Percentiles rank a stretch among this genome's conserved stretches.
phyloP scores from a whole-genome alignment of 2,113 vertebrate species.

The Chascanopsetta lugubris region DNA sequence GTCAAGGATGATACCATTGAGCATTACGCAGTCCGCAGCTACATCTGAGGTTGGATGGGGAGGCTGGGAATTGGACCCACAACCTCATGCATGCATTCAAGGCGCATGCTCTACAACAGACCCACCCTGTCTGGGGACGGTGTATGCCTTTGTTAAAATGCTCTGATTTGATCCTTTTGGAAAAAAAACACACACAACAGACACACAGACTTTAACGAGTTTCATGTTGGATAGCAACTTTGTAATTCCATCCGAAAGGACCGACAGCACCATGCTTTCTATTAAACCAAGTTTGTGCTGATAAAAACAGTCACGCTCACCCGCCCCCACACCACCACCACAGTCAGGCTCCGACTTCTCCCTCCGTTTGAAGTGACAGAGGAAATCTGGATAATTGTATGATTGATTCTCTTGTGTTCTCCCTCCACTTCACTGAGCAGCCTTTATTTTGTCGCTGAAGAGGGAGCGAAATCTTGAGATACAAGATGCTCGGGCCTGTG shows the following conservation, averaged over 20 bases:
- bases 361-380: constrained; percentile 71
- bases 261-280: constrained; percentile 47
- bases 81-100: too few relatives aligned
- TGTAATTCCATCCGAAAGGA: constrained; percentile 46
- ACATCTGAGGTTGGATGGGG: too few relatives aligned
- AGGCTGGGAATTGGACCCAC: too few relatives aligned
- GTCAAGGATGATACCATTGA: too few relatives aligned
- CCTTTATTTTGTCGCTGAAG: constrained; percentile 70
- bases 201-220: constrained; percentile 40
- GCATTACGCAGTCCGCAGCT: too few relatives aligned
- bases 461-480: constrained; percentile 65
- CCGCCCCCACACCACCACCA: constrained; percentile 44
- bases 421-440: constrained; percentile 68
- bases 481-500: constrained; percentile 56
- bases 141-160: neutral
- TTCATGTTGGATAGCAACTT: constrained; percentile 43
- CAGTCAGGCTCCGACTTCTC: constrained; percentile 53
- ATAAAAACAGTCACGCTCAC: constrained; percentile 57
- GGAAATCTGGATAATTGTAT: constrained; percentile 79
- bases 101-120: neutral
- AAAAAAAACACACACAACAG: constrained; percentile 28
- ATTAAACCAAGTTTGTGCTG: constrained; percentile 64
- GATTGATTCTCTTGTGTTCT: constrained; percentile 78
- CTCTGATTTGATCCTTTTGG: neutral
- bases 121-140: too few relatives aligned